Evolutionary conservation across 1,140 invertebrate genomes (phyloP).

Genomic region (Dufourea novaeangliae): DNA sequence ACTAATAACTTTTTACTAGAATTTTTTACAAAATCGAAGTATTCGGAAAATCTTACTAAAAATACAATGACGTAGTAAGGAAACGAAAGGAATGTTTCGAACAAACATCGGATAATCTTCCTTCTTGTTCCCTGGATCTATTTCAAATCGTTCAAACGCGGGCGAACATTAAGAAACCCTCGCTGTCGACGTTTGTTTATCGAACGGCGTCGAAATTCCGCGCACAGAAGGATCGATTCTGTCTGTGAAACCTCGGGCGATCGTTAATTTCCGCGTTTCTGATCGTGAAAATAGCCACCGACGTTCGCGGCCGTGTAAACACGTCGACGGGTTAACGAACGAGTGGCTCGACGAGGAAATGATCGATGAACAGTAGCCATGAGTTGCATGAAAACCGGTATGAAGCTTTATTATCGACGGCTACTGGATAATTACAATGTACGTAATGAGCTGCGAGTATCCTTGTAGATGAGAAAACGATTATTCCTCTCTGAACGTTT

Average conservation of each 20-base stretch:
- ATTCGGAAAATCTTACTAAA: no score
- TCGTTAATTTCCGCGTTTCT: slow-evolving; percentile 28
- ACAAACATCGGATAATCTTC: not conserved
- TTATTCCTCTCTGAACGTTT: not conserved
- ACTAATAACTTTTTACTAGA: not conserved
- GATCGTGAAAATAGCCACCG: slow-evolving; percentile 16
- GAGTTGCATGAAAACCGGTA: not conserved
- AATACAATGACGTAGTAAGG: no score
- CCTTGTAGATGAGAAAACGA: not conserved
- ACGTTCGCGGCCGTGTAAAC: not conserved
- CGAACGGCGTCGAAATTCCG: slow-evolving; percentile 7
- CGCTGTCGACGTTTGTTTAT: slow-evolving; percentile 27
- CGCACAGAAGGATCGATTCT: not conserved
- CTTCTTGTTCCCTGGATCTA: slow-evolving; percentile 8
- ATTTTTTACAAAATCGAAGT: not conserved
- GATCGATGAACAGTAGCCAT: not conserved
- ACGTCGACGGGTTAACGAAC: slow-evolving; percentile 18
- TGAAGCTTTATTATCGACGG: not conserved
- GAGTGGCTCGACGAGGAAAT: not conserved
- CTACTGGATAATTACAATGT: not conserved
- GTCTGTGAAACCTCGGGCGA: not conserved
- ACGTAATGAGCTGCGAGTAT: not conserved
- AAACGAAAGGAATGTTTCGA: not conserved
- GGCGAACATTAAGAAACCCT: slow-evolving; percentile 30
- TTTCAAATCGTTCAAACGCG: slow-evolving; percentile 32